Evolutionary conservation across 2,113 vertebrate species (phyloP), one percentile per base, ranked within the genome.

Genomic region (Brachionichthys hirsutus): DNA sequence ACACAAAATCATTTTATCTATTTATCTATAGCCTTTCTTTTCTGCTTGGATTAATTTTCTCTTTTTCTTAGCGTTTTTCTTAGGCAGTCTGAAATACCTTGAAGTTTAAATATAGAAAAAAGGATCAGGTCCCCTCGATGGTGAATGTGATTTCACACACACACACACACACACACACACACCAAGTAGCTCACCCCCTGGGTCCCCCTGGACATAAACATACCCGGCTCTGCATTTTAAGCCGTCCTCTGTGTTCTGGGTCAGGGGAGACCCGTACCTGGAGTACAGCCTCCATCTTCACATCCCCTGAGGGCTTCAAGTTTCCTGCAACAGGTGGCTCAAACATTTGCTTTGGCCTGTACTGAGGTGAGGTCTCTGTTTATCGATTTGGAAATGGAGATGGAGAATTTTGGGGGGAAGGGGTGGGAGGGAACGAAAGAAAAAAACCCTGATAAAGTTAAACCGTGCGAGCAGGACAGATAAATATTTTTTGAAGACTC

Each of bases 241-340:
- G 18, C 47, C 56, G 38, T 36, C 57, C 64, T 71, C n/a, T 68
- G 73, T 54, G 58, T 59, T 60, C 62, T 47, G 53, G 48, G 71
- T 76, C 50, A 76, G 73, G 35, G 62, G 57, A 22, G 46, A 69
- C 62, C 65, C 53, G 79, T 69, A 80, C 60, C 79, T 84, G 84
- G 77, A 87, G 82, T 17, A 4, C 54, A 65, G 82, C 73, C 75
- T 83, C 81, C 71, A 75, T 75, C 83, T 67, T 80, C 59, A 72
- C 83, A 82, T 89, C 88, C 88, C 89, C 75, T 60, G 88, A 88
- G 89, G 82, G 87, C 85, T 85, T 90, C 82, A 87, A 71, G 89
- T 92, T 90, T 90, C 87, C 86, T 86, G 78, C 88, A 90, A 87
- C 91, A 93, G 91, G 91, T 92, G 91, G 87, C 87, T 90, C 87